A percentile compares a stretch with the other conserved stretches of the same genome.
phyloP scores from a whole-genome alignment of 2,113 vertebrate genomes.

The Takifugu flavidus region DNA sequence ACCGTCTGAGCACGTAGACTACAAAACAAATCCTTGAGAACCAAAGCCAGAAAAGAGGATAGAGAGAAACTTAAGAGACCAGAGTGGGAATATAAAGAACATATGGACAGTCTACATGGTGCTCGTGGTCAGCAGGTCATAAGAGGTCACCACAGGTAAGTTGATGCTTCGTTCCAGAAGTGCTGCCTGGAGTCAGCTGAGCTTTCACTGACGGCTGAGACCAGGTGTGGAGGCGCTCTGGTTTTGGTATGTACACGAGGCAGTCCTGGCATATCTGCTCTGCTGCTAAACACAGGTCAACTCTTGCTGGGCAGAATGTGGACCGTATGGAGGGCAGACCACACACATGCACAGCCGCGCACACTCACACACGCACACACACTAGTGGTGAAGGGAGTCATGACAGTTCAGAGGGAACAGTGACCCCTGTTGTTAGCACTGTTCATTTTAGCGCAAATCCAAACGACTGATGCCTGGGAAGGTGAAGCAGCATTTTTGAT shows the following conservation, averaged over 20 bases:
- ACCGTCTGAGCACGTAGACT: conserved; percentile 52
- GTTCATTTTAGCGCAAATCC: too few species aligned
- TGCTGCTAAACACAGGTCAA: conserved; percentile 36
- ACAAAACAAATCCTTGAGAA: conserved; percentile 31
- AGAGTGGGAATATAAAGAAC: conserved; percentile 12
- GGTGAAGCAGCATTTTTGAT: too few species aligned
- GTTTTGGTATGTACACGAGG: conserved; percentile 48
- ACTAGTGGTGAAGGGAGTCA: conserved; percentile 41
- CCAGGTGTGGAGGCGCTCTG: conserved; percentile 48
- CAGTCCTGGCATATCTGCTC: conserved; percentile 19
- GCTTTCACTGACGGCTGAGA: conserved; percentile 38
- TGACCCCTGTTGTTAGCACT: too few species aligned
- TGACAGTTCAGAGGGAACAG: too few species aligned
- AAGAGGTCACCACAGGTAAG: conserved; percentile 33
- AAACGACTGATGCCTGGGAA: too few species aligned
- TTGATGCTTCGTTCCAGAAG: conserved; percentile 39
- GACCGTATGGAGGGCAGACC: background rate
- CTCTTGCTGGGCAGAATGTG: conserved; percentile 39
- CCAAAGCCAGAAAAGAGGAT: conserved; percentile 6
- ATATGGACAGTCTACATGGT: conserved; percentile 20
- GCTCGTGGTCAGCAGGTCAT: conserved; percentile 32
- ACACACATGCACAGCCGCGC: background rate
- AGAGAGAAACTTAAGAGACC: conserved; percentile 3
- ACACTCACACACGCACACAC: conserved; percentile 13
- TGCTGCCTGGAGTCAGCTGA: background rate